Base-by-base conservation (phyloP, 2,113 vertebrate species). In the Lota lota region DNA sequence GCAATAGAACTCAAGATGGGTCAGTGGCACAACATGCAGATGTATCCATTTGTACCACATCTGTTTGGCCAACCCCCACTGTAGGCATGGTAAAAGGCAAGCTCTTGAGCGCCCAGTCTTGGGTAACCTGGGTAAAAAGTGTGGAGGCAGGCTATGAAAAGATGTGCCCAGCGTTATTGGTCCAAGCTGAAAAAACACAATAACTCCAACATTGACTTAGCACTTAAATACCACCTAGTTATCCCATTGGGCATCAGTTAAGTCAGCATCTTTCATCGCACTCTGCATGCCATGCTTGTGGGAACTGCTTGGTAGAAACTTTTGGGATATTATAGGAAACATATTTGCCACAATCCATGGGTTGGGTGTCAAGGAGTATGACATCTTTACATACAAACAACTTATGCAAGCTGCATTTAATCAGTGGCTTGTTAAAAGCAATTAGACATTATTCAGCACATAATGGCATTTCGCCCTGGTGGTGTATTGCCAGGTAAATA, bases 71-170 rank as follows among this genome's bases (percentile, higher is more conserved):
- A 93, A 81, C 85, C 88, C 80, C 88, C 88, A 88, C 83, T 87
- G 89, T 85, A 91, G 82, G 85, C 83, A 84, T 91, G 90, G 91
- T 91, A 90, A 88, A 92, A 88, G 83, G 84, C 87, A 81, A 91
- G 82, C 82, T 90, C 92, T 84, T 91, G 91, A 79, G 85, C 86
- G 69, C 86, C 83, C 84, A 85, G 87, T 91, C 90, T 88, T 90
- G 88, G 88, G 84, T 88, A 92, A 93, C 90, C 90, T 93, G 83
- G 89, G 90, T 83, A 90, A 47, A 85, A 91, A 81, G 91, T 83
- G 92, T 79, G 88, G 81, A 90, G 82, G 85, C 57, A 83, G 71
- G 78, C 86, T 85, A 85, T 88, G 79, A 86, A 84, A 80, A 83
- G 83, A 78, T 69, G 81, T 36, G 14, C 67, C 66, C 65, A 67